Base-by-base conservation (phyloP, 2,888 invertebrate species). In the Xylota segnis region DNA sequence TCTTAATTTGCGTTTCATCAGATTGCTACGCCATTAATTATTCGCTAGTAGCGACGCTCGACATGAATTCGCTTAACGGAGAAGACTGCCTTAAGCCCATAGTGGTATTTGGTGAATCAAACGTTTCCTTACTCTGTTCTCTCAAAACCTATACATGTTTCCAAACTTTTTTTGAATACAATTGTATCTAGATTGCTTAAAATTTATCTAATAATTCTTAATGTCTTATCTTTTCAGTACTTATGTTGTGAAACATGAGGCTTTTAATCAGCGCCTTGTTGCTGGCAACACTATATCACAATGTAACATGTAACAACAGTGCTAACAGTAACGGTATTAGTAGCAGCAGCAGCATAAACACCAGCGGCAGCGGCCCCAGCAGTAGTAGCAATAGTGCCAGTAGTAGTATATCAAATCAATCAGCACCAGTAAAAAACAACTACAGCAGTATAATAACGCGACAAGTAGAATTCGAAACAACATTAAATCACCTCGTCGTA, bases 401-500 rank as follows among this genome's bases (percentile, higher is more conserved):
- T 27, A 65, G 34, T 52, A 82, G 71, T 32, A 43, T 43, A 79
- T 14, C 56, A 23, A 77, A 68, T 54, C 76, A 84, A 56, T 40
- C 70, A 9, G 45, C 77, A 79, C 59, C 83, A 84, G 61, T 61
- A 79, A 84, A 77, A 76, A 89, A 87, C 71, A 90, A 90, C 72
- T 88, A 89, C n/a, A 91, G 90, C 86, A 92, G 90, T 83, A 91
- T 92, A 34, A 91, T 92, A 37, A 92, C 92, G 54, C 90, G 90
- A 87, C 90, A 90, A 66, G 90, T 90, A 37, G 89, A 90, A 72
- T 92, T 92, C 83, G 92, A 92, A 84, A 92, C 92, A 4, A 89
- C 88, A 27, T 96, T 98, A 93, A 97, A 98, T 93, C 97, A 98
- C 92, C 94, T 98, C 89, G 97, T 97, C 89, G 96, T 98, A 89